phyloP scores from a whole-genome alignment of 2,113 vertebrate species.

The Peromyscus maniculatus region DNA sequence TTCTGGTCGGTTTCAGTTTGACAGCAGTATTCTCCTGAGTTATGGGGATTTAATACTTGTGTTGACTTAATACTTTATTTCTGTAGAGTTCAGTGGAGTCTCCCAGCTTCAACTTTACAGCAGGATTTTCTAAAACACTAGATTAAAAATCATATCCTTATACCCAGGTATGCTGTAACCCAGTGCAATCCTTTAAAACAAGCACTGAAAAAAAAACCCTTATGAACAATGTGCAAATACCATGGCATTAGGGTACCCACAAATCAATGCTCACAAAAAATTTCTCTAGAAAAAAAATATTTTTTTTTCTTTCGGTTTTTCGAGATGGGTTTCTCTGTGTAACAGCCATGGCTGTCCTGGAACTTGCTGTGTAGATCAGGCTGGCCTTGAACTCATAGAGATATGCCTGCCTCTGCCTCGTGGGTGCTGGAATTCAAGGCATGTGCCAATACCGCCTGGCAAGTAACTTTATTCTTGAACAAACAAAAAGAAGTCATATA shows the following conservation, averaged over 20 bases:
- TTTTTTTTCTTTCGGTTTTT: background rate
- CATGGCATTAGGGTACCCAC: background rate
- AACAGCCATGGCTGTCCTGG: background rate
- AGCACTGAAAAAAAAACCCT: background rate
- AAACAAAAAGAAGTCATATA: background rate
- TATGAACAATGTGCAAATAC: constrained; percentile 19
- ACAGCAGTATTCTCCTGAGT: background rate
- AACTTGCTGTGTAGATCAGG: background rate
- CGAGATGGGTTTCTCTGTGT: background rate
- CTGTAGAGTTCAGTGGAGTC: background rate
- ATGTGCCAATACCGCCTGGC: background rate
- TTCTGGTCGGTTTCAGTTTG: constrained; percentile 53
- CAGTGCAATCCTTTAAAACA: background rate
- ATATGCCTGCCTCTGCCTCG: background rate
- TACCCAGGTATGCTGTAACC: background rate
- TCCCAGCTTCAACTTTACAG: constrained; percentile 20
- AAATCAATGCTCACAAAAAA: constrained; percentile 20
- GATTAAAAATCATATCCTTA: constrained; percentile 51
- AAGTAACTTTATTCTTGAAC: background rate
- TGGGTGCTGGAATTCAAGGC: background rate
- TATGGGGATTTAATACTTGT: background rate
- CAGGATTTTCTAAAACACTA: constrained; percentile 51
- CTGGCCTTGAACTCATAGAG: background rate
- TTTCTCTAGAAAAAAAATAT: background rate
- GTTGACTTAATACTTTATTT: constrained; percentile 2